Percentiles rank a stretch among this genome's conserved stretches.
phyloP scores from a whole-genome alignment of 2,797 vertebrate species.

The Micromesistius poutassou region DNA sequence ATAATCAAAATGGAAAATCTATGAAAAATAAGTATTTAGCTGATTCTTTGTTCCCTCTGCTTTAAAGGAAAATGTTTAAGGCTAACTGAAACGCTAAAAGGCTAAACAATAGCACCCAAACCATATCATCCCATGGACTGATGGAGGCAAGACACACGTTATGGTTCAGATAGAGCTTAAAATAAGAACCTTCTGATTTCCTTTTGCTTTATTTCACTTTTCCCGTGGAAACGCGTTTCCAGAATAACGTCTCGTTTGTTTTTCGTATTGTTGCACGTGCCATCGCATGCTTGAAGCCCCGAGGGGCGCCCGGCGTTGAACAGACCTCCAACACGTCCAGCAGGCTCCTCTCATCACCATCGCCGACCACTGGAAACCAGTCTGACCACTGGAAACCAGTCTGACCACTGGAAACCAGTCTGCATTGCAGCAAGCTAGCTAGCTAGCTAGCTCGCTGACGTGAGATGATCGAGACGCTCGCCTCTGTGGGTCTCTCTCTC shows the following conservation, averaged over 20 bases:
- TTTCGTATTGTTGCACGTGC: neutral
- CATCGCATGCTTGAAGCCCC: neutral
- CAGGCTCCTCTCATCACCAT: neutral
- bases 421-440: neutral
- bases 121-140: neutral
- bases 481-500: neutral
- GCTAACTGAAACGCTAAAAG: neutral
- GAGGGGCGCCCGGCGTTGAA: neutral
- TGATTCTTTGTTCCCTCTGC: neutral
- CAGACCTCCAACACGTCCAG: neutral
- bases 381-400: too few relatives aligned
- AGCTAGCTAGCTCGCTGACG: too few relatives aligned
- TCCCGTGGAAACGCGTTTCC: neutral
- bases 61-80: neutral
- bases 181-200: neutral
- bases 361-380: neutral
- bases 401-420: neutral
- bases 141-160: neutral
- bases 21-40: neutral
- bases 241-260: neutral
- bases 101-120: neutral
- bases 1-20: neutral
- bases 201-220: neutral
- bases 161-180: neutral
- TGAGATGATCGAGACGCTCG: neutral